Base-by-base conservation (phyloP, 2,888 invertebrate genomes). In the Oscheius sp. region DNA sequence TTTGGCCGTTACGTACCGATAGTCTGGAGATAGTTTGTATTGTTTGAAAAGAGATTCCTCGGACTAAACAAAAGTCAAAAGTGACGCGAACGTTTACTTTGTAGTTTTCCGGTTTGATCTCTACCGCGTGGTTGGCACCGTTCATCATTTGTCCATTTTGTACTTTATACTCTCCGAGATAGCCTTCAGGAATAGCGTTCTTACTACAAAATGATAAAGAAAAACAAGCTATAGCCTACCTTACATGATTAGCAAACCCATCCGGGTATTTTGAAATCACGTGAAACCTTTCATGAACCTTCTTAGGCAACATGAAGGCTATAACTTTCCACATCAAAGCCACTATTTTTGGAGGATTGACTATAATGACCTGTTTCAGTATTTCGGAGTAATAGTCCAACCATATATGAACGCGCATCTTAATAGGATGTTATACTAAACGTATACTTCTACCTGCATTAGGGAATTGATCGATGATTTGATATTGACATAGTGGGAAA, bases 351-450 rank as follows among this genome's bases (percentile, higher is more conserved):
- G 71, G 71, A 20, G 71, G 68, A 54, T 71, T 71, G 36, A 71
- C 44, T 17, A 71, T 71, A 33, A 68, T 38, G 4, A 71, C 71
- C 12, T 64, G 51, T 4, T 56, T 63, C 22, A 71, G 59, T 0
- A 71, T 63, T 30, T 71, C 71, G 0, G 65, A 64, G 41, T 50
- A 71, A 50, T 67, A 71, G 32, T 71, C 68, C 14, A 71, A 38
- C 71, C 71, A 71, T 24, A 71, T 49, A 26, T 71, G 64, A 20
- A 71, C 64, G 5, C 71, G 63, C 17, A 63, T 64, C 71, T 71
- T 62, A 9, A 32, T 28, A 4, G n/a, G 4, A 8, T 54, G 8
- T 36, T n/a, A n/a, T 32, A 6, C 22, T 22, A 32, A 33, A 17
- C 26, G 38, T n/a, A 6, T 8, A 20, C 14, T 14, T 28, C 57